Percentiles rank a stretch among this genome's conserved stretches.
Conservation (phyloP, 1,140 invertebrate genomes). For the Calycopis cecrops region DNA sequence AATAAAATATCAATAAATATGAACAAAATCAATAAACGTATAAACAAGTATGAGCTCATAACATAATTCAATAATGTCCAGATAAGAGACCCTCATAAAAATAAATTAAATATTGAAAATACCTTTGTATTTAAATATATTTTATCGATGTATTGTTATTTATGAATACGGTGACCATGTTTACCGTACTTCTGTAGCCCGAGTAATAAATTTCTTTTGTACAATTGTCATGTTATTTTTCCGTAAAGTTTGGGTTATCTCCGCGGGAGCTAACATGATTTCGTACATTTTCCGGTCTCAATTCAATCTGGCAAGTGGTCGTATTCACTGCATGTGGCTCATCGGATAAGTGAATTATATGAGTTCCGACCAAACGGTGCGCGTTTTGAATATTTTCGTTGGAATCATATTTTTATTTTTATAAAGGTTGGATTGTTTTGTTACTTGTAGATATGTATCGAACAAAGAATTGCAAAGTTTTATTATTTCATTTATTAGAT, state of each 20-base stretch:
- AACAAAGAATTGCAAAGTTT: no score
- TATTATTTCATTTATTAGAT: no score
- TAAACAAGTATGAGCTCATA: slow-evolving; percentile 6
- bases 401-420: slow-evolving; percentile 7
- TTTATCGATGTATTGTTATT: background rate
- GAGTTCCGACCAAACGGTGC: slow-evolving; percentile 27
- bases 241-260: slow-evolving; percentile 34
- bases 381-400: slow-evolving; percentile 22
- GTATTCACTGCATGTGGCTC: slow-evolving; percentile 57
- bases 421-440: background rate
- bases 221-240: slow-evolving; percentile 28
- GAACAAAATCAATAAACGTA: background rate
- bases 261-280: slow-evolving; percentile 54
- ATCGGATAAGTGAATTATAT: slow-evolving; percentile 66
- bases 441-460: no score
- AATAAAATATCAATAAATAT: no score
- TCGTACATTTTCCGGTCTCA: slow-evolving; percentile 48
- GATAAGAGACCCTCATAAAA: slow-evolving; percentile 4
- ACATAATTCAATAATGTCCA: slow-evolving; percentile 2
- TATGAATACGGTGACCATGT: background rate
- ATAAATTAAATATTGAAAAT: slow-evolving; percentile 9
- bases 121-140: slow-evolving; percentile 6
- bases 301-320: slow-evolving; percentile 53
- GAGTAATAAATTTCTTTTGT: slow-evolving; percentile 26
- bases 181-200: background rate